Base-by-base conservation (phyloP, 2,888 invertebrate species). In the Eupithecia vulgata region DNA sequence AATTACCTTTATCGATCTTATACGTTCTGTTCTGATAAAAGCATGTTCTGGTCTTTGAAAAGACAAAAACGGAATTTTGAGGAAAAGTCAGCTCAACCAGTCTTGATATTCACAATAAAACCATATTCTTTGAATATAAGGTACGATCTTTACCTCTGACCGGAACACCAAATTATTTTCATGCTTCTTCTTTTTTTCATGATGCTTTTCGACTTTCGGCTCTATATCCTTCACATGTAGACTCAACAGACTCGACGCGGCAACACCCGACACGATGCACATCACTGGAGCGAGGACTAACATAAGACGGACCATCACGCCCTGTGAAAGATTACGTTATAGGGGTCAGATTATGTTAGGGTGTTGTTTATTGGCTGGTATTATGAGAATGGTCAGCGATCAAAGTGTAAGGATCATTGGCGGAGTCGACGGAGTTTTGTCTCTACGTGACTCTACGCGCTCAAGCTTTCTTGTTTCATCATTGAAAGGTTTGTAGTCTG, bases 251-350 rank as follows among this genome's bases (percentile, higher is more conserved):
- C 98, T 96, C 0, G 99, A 99, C 7, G 98, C 97, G 1, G 99
- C 99, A 68, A 99, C 99, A 67, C 99, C 99, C 0, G 99, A 98
- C 68, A 99, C 95, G 77, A 99, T 98, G 87, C 99, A 99, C 99
- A 99, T 99, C 0, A 99, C 98, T 0, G 99, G 99, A 0, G 99
- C 99, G 77, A 99, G 95, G 0, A 99, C 99, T 86, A 99, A 94
- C 99, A 99, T 99, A 67, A 99, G 95, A 92, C 99, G 99, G 37
- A 99, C 99, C 99, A 99, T 99, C 64, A 99, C 99, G 78, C 99
- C 99, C 98, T 98, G 89, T 25, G 86, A 45, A 70, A 15, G n/a
- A 45, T 1, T 71, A 13, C 12, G 0, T 37, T 5, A 68, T 35
- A 35, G 35, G 52, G 80, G 75, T 85, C 71, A 82, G 42, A 4